Conservation (phyloP, 2,113 vertebrate species). For the Salvelinus namaycush region DNA sequence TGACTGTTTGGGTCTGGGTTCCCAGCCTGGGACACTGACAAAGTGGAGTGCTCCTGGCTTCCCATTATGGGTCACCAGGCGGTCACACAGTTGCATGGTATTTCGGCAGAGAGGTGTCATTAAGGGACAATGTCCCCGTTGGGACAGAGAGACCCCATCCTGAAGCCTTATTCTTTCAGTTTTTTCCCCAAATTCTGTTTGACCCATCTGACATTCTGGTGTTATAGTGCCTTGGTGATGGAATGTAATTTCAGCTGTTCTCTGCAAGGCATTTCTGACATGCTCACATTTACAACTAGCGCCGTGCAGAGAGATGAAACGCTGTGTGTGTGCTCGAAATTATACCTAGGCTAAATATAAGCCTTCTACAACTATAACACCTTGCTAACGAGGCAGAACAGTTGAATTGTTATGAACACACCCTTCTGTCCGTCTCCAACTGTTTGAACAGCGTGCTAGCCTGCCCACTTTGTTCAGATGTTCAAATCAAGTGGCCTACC, state of each 20-base stretch:
- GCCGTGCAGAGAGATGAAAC: neutral
- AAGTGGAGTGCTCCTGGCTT: neutral
- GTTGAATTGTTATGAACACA: neutral
- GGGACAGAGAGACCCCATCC: neutral
- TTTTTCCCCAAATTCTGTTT: neutral
- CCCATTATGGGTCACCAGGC: neutral
- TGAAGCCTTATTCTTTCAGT: no score
- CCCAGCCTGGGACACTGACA: neutral
- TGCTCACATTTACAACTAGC: neutral
- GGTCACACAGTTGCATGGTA: neutral
- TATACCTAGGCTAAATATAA: no score
- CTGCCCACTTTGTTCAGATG: no score
- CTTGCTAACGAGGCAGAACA: no score
- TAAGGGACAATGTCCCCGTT: neutral
- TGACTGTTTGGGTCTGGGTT: neutral
- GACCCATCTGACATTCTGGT: neutral
- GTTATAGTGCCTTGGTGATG: neutral
- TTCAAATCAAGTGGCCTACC: no score
- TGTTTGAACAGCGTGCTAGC: no score
- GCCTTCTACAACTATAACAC: no score
- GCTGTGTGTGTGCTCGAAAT: no score
- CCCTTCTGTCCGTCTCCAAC: no score
- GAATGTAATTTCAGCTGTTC: no score
- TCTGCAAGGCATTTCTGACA: neutral
- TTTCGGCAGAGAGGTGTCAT: neutral